Percentiles rank a stretch among this genome's conserved stretches.
phyloP scores from a whole-genome alignment of 30 jellyfish, hydroid and myxozoan genomes.

The Pelagia noctiluca region DNA sequence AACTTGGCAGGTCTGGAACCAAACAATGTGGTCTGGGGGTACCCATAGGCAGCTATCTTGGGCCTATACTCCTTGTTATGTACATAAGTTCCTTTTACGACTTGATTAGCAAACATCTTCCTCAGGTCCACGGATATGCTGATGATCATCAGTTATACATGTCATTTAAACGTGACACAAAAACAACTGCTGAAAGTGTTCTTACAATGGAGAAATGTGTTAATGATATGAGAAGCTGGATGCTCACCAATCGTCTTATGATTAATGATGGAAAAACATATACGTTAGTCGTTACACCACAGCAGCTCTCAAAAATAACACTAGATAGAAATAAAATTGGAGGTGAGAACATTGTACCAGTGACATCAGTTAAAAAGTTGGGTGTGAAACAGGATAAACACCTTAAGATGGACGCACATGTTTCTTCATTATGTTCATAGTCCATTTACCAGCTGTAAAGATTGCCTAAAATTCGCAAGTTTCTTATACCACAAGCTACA shows the following conservation, averaged over 20 bases:
- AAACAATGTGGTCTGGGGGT: no score
- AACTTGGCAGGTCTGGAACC: no score
- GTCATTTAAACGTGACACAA: conserved; percentile 34
- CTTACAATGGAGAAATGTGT: conserved; percentile 46
- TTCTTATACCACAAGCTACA: conserved; percentile 37
- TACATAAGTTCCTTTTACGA: conserved; percentile 22
- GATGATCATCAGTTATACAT: conserved; percentile 57
- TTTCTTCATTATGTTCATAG: conserved; percentile 26
- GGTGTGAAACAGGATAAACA: conserved; percentile 53
- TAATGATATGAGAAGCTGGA: conserved; percentile 35
- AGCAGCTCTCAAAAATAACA: conserved; percentile 64
- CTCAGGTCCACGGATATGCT: conserved; percentile 57
- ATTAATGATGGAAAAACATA: conserved; percentile 56
- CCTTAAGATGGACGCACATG: conserved; percentile 45
- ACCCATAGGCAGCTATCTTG: neutral
- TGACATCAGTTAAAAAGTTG: conserved; percentile 42
- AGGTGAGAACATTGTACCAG: conserved; percentile 56
- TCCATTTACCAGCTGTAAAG: conserved; percentile 33
- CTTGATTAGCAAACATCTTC: conserved; percentile 45
- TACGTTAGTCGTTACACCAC: conserved; percentile 53
- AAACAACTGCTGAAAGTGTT: conserved; percentile 15
- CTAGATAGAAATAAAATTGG: conserved; percentile 53
- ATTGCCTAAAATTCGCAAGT: conserved; percentile 44
- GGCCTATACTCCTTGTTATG: conserved; percentile 20
- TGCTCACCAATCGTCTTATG: conserved; percentile 41